Evolutionary conservation across 2,888 invertebrate genomes (phyloP).

Genomic region (Rosalia funebris): DNA sequence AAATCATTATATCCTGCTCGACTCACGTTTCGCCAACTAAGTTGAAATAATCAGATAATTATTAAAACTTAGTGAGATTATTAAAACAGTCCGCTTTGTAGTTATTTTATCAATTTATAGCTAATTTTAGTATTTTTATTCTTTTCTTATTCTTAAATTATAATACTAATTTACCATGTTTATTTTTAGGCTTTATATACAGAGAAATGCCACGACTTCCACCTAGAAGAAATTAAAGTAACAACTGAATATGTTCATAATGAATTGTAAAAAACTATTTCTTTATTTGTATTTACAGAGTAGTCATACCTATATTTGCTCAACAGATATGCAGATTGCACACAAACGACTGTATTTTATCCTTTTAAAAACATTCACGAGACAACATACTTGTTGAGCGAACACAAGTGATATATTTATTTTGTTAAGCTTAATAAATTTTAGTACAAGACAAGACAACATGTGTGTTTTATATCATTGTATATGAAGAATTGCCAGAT

Average conservation of each 20-base stretch:
- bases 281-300: background rate
- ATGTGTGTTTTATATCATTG: too few relatives aligned
- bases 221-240: conserved; percentile 82
- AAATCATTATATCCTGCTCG: too few relatives aligned
- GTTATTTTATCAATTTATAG: too few relatives aligned
- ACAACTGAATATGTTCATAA: conserved; percentile 85
- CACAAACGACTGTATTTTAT: background rate
- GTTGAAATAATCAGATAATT: too few relatives aligned
- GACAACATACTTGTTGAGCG: conserved; percentile 29
- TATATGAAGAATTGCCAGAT: too few relatives aligned
- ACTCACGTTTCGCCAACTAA: too few relatives aligned
- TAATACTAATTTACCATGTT: too few relatives aligned
- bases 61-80: too few relatives aligned
- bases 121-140: too few relatives aligned
- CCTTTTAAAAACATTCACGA: background rate
- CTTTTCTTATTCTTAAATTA: too few relatives aligned
- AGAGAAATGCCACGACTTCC: conserved; percentile 80
- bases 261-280: conserved; percentile 71
- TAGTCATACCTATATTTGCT: conserved; percentile 27
- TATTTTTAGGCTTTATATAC: conserved; percentile 72
- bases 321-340: conserved; percentile 22
- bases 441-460: too few relatives aligned
- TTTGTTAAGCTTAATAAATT: conserved; percentile 30
- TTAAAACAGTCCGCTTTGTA: too few relatives aligned
- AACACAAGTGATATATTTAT: conserved; percentile 26